Conservation (phyloP, 2,797 vertebrate species). For the Vespertilio murinus region DNA sequence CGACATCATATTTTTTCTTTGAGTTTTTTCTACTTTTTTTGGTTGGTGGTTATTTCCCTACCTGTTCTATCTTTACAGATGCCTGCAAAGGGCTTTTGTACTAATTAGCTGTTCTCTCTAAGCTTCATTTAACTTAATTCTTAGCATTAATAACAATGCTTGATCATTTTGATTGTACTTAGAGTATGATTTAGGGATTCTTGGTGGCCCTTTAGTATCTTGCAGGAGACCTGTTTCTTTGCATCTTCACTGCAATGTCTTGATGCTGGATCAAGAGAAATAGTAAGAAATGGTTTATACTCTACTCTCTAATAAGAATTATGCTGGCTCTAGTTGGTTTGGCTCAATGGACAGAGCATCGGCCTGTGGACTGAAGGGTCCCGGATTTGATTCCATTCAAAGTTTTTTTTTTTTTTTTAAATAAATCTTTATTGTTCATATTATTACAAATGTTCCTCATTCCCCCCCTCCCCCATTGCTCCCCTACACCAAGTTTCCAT, state of each 20-base stretch:
- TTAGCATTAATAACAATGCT: slow-evolving; percentile 3
- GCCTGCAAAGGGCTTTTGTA: slow-evolving; percentile 8
- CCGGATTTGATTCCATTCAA: no score
- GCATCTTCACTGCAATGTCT: slow-evolving; percentile 4
- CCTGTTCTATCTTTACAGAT: neutral
- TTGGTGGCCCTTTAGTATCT: neutral
- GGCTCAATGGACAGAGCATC: no score
- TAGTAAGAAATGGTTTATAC: neutral
- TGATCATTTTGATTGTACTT: slow-evolving; percentile 29
- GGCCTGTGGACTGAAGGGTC: no score
- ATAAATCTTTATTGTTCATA: no score
- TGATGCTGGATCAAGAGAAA: slow-evolving; percentile 16
- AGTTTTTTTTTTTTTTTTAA: no score
- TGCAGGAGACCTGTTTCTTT: neutral
- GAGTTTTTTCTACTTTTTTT: slow-evolving; percentile 23
- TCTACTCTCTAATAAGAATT: neutral
- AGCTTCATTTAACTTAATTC: slow-evolving; percentile 28
- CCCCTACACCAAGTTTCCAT: no score
- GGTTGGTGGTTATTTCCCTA: neutral
- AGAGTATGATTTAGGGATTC: neutral
- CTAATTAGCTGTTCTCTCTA: slow-evolving; percentile 3
- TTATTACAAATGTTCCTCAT: no score
- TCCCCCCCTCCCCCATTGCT: no score
- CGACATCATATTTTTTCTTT: slow-evolving; percentile 5
- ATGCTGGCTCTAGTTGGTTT: no score